A percentile compares a stretch with the other conserved stretches of the same genome.
These are phyloP conservation scores for Himalopsyche japonica DNA, from an alignment of 2,888 invertebrate species.

Conservation along the genomic window DNA sequence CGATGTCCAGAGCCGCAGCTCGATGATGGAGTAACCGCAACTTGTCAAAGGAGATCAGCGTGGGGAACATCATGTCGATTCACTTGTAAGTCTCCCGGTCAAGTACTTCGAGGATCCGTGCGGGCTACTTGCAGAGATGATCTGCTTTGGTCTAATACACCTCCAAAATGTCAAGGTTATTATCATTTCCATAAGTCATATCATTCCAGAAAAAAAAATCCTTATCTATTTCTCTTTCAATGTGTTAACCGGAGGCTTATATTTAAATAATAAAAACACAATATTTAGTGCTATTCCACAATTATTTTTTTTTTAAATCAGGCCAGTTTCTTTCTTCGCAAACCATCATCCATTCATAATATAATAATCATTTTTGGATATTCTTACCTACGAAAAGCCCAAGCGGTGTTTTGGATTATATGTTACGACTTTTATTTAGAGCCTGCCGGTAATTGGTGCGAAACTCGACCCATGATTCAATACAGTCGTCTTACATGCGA, in stretches of 20 bases:
- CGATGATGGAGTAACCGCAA: conserved; percentile 45
- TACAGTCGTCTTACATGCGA: conserved; percentile 23
- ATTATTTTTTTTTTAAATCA: no score
- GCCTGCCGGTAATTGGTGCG: conserved; percentile 12
- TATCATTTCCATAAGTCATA: background rate
- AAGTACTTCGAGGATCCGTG: background rate
- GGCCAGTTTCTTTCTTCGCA: no score
- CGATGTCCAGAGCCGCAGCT: conserved; percentile 51
- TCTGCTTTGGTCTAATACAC: conserved; percentile 11
- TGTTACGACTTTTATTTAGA: background rate
- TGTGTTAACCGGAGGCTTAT: no score
- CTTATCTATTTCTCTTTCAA: no score
- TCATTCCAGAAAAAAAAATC: no score
- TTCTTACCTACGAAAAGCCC: background rate
- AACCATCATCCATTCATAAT: no score
- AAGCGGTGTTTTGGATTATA: no score
- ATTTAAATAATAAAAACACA: no score
- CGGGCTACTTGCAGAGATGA: conserved; percentile 18
- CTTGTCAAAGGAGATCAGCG: conserved; percentile 43
- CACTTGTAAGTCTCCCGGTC: conserved; percentile 44
- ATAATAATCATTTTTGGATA: background rate
- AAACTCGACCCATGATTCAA: conserved; percentile 2
- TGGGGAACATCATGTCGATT: conserved; percentile 50
- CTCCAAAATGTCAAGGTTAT: conserved; percentile 25
- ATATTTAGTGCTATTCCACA: no score